Percentiles rank a stretch among this genome's conserved stretches.
Evolutionary conservation across 2,888 invertebrate species (phyloP).

Genomic region (Yponomeuta evonymella): DNA sequence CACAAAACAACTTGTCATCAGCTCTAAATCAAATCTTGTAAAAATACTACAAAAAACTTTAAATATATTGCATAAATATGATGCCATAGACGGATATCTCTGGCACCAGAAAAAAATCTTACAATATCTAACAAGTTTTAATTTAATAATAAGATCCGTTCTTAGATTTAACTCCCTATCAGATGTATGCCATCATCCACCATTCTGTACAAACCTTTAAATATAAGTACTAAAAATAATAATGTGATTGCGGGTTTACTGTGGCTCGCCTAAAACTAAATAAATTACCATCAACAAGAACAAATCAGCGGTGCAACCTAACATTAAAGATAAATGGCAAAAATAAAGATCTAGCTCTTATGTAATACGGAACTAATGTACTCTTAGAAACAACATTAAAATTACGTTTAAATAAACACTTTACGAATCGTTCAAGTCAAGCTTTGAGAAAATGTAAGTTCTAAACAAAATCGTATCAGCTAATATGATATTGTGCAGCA

Average conservation of each 20-base stretch:
- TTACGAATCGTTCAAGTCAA: constrained; percentile 14
- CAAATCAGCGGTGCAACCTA: constrained; percentile 44
- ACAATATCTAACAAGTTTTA: constrained; percentile 44
- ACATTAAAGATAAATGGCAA: constrained; percentile 49
- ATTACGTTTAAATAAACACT: constrained; percentile 25
- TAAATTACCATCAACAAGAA: constrained; percentile 36
- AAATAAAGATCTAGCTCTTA: constrained; percentile 34
- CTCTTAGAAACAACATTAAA: constrained; percentile 36
- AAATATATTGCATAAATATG: constrained; percentile 58
- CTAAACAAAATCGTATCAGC: neutral
- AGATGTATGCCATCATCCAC: constrained; percentile 48
- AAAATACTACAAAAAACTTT: constrained; percentile 60
- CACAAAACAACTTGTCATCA: neutral
- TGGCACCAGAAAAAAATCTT: constrained; percentile 42
- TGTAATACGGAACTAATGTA: constrained; percentile 31
- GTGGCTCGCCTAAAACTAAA: constrained; percentile 1
- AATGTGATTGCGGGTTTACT: constrained; percentile 4
- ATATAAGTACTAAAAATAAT: constrained; percentile 8
- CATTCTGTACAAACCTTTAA: constrained; percentile 64
- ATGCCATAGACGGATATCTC: constrained; percentile 46
- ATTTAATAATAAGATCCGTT: constrained; percentile 36
- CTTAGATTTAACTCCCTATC: constrained; percentile 32
- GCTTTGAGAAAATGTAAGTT: neutral
- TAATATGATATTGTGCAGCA: neutral
- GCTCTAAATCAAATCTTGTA: constrained; percentile 35